Base-by-base conservation (phyloP, 2,888 invertebrate species). In the Scaptomyza parva region DNA sequence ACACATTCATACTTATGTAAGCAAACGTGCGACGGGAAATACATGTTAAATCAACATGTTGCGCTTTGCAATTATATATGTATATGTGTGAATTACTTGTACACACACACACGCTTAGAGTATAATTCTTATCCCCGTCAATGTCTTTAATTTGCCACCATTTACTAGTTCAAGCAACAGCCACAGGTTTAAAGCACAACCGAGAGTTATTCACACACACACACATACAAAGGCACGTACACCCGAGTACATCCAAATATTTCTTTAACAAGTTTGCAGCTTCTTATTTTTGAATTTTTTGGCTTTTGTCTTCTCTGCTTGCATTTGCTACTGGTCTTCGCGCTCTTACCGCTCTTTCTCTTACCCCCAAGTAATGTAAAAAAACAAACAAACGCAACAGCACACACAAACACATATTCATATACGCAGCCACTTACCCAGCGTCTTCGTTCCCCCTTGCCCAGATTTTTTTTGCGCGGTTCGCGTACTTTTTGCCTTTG, bases 1-100 rank as follows among this genome's bases (percentile, higher is more conserved):
- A 69, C 22, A 18, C n/a, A 37, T 14, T 28, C 33, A 30, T 20
- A 41, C 24, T 8, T 7, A 40, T 24, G 35, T 17, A n/a, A 37
- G 53, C 40, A 63, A 41, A 55, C 48, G 70, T 61, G 77, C 43
- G 51, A 48, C 41, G 8, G 17, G 66, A 52, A 79, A 68, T 85
- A 86, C 76, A 78, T 82, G 85, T 76, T 78, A 84, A 76, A 73
- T 78, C 85, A 82, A 82, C 82, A 81, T 82, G 82, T 82, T 78
- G 82, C 85, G 66, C 76, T 51, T 51, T 70, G 39, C 51, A 63
- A 26, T 39, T 37, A 44, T 37, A 44, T 33, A 37, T 17, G 4
- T 33, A 26, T 18, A 40, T 48, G 8, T 50, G 1, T 30, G n/a
- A 43, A 58, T 47, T 43, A 58, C 65, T 55, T 43, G 33, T 8